Percentiles rank a stretch among this genome's conserved stretches.
Evolutionary conservation across 2,888 invertebrate genomes (phyloP).

Genomic region (Hyalella azteca): DNA sequence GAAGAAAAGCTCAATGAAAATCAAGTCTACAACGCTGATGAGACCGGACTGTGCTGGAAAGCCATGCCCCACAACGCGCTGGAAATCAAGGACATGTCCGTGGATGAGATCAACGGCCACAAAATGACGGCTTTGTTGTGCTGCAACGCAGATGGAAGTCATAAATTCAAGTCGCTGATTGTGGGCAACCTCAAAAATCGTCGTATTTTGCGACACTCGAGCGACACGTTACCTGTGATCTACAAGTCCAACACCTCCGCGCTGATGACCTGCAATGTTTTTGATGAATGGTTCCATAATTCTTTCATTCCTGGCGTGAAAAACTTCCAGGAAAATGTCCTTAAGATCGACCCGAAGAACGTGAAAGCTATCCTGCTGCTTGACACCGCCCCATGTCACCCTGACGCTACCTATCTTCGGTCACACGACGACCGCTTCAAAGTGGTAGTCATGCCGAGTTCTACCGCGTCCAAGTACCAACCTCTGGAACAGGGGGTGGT

Average conservation of each 20-base stretch:
- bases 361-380: slow-evolving; percentile 35
- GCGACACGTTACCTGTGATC: slow-evolving; percentile 25
- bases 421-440: slow-evolving; percentile 15
- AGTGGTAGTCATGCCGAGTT: not conserved
- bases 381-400: slow-evolving; percentile 38
- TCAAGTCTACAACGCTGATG: slow-evolving; percentile 37
- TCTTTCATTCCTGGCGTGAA: slow-evolving; percentile 12
- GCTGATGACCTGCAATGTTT: slow-evolving; percentile 7
- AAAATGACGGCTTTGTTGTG: slow-evolving; percentile 27
- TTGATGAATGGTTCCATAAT: slow-evolving; percentile 35
- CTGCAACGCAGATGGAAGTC: slow-evolving; percentile 32
- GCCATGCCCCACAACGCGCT: slow-evolving; percentile 31
- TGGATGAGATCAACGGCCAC: not conserved
- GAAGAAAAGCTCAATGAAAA: not conserved
- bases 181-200: slow-evolving; percentile 33
- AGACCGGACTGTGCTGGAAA: slow-evolving; percentile 38
- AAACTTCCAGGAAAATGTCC: slow-evolving; percentile 4
- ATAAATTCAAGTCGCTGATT: slow-evolving; percentile 28
- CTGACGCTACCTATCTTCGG: slow-evolving; percentile 1
- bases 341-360: not conserved
- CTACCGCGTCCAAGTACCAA: not conserved
- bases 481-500: slow-evolving; percentile 38
- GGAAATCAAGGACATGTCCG: not conserved
- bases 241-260: slow-evolving; percentile 17
- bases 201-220: slow-evolving; percentile 4